phyloP scores from a whole-genome alignment of 2,113 vertebrate genomes.

The Geococcyx californianus region DNA sequence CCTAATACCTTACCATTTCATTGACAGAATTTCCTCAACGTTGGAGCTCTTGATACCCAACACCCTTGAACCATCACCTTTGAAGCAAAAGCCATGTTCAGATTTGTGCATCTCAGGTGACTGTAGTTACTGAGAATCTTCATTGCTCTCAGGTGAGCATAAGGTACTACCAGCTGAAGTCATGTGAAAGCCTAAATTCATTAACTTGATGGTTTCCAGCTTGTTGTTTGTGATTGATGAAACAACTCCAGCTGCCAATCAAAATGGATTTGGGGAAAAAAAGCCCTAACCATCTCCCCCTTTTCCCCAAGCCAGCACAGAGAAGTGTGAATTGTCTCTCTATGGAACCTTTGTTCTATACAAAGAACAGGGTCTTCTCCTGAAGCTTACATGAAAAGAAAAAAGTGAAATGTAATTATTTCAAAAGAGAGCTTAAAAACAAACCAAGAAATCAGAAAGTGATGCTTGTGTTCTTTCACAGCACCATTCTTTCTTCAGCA shows the following conservation, averaged over 20 bases:
- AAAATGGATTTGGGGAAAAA: not conserved
- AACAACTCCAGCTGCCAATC: not conserved
- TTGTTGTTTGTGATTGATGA: not conserved
- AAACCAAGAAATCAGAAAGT: not conserved
- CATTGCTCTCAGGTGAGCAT: not conserved
- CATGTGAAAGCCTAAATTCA: not conserved
- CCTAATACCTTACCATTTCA: not conserved
- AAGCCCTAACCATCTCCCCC: accelerated
- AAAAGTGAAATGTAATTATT: not conserved
- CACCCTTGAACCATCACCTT: not conserved
- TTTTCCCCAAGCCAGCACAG: not conserved
- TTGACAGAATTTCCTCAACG: not conserved
- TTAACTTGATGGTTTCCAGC: not conserved
- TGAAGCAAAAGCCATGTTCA: not conserved
- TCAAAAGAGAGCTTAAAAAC: not conserved
- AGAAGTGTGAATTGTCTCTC: not conserved
- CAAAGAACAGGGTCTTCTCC: not conserved
- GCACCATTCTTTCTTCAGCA: not conserved
- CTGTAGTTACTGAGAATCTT: not conserved
- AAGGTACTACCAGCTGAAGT: not conserved
- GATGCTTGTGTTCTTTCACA: not conserved
- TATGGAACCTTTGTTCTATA: not conserved
- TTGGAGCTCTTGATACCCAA: not conserved
- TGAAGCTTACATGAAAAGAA: not conserved
- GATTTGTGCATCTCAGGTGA: not conserved